Evolutionary conservation across 2,113 vertebrate species (phyloP), one percentile per base, ranked within the genome.

Genomic region (Hirundichthys speculiger): DNA sequence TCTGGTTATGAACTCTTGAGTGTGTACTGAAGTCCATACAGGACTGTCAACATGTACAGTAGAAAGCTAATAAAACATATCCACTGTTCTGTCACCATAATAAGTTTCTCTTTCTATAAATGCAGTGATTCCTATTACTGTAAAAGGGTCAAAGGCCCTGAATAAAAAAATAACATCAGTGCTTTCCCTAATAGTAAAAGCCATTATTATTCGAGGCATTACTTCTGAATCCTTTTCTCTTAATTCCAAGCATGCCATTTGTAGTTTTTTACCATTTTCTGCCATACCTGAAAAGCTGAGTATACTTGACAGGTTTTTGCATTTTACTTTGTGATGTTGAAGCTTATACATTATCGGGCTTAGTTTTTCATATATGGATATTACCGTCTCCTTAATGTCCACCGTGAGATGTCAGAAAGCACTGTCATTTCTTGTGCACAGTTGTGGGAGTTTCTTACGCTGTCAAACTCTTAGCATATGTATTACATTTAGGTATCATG

Each of bases 141-240:
- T 56, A 45, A 40, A 61, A 59, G 39, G 14, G 13, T 34, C 41
- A 55, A 38, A 52, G 25, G 30, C 46, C 9, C 39, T 62, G n/a
- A n/a, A n/a, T n/a, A n/a, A n/a, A 34, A 34, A 34, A 34, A 34
- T 53, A 16, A n/a, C n/a, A n/a, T n/a, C 47, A 61, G 46, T 67
- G 56, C 25, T 70, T 45, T 47, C 27, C 11, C 16, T 53, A 39
- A 53, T 24, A 39, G 14, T 64, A 64, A 53, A 74, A 73, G 46
- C 40, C 66, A 69, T 69, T 10, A 49, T 41, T 46, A 50, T 16
- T 14, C 30, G 6, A 34, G 13, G 27, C 13, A 14, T 45, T 30
- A 46, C 20, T 18, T 6, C 40, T 18, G 25, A 10, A 14, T 16
- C 13, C 16, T 61, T 51, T 24, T 20, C 13, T 40, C 19, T 3